Conservation (phyloP, 2,888 invertebrate genomes). For the Allolobophora icterica region DNA sequence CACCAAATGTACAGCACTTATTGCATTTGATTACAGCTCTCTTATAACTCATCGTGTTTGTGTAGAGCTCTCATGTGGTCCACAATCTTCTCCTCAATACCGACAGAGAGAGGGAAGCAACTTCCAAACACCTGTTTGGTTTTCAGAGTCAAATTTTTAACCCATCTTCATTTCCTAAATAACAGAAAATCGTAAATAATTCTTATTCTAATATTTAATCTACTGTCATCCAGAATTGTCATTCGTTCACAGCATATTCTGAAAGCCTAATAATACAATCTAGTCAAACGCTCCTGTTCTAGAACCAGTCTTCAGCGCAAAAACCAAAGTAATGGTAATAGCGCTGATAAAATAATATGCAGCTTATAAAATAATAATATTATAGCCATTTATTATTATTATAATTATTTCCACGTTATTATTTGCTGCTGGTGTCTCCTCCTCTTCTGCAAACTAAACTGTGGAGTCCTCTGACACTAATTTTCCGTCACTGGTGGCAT, state of each 20-base stretch:
- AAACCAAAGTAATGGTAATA: neutral
- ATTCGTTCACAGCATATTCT: neutral
- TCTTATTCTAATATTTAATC: neutral
- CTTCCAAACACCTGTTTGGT: neutral
- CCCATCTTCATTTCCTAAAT: no score
- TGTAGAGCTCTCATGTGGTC: neutral
- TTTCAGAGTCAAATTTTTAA: neutral
- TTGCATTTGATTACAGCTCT: no score
- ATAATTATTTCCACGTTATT: neutral
- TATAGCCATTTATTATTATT: neutral
- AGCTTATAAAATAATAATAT: neutral
- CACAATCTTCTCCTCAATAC: neutral
- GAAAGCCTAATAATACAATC: neutral
- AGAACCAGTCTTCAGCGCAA: neutral
- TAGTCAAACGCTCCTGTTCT: neutral
- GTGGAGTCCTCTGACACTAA: no score
- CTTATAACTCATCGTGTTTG: no score
- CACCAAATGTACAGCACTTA: neutral
- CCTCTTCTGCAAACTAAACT: neutral
- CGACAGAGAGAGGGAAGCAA: neutral
- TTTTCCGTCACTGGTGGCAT: no score
- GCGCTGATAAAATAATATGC: neutral
- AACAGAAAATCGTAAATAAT: neutral
- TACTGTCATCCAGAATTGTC: neutral
- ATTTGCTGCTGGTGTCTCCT: neutral